These are phyloP conservation scores for Thamnophis sirtalis DNA, from an alignment of 2,113 vertebrate genomes.

Conservation along the genomic window DNA sequence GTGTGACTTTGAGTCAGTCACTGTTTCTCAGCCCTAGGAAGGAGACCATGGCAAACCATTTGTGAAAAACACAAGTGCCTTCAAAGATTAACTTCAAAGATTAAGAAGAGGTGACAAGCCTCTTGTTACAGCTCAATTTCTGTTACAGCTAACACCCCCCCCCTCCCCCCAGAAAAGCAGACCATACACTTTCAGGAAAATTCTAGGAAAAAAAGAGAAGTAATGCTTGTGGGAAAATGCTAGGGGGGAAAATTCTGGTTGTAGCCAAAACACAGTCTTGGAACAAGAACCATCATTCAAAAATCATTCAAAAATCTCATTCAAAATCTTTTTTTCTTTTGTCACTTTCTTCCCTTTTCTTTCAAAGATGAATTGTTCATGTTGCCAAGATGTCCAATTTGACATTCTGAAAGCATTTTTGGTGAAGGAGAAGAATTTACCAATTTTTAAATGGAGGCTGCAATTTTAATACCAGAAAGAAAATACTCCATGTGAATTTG, in stretches of 20 bases:
- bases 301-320: too few relatives aligned
- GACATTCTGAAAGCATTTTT: constrained; percentile 26
- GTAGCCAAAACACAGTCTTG: not conserved
- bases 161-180: too few relatives aligned
- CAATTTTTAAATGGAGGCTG: not conserved
- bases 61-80: not conserved
- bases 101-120: not conserved
- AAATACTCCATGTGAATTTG: not conserved
- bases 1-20: too few relatives aligned
- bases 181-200: not conserved
- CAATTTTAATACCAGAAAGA: not conserved
- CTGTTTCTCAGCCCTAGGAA: too few relatives aligned
- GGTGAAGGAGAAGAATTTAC: not conserved
- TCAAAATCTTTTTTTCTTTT: not conserved
- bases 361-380: constrained; percentile 47
- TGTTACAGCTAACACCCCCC: not conserved
- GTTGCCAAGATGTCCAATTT: constrained; percentile 22
- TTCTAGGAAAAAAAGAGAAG: not conserved
- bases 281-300: constrained; percentile 34
- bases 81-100: not conserved
- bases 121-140: not conserved
- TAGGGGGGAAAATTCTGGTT: not conserved
- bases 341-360: constrained; percentile 27
- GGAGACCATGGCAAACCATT: too few relatives aligned
- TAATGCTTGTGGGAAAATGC: too few relatives aligned